Evolutionary conservation across 2,113 vertebrate species (phyloP).

Genomic region (Eolophus roseicapilla): DNA sequence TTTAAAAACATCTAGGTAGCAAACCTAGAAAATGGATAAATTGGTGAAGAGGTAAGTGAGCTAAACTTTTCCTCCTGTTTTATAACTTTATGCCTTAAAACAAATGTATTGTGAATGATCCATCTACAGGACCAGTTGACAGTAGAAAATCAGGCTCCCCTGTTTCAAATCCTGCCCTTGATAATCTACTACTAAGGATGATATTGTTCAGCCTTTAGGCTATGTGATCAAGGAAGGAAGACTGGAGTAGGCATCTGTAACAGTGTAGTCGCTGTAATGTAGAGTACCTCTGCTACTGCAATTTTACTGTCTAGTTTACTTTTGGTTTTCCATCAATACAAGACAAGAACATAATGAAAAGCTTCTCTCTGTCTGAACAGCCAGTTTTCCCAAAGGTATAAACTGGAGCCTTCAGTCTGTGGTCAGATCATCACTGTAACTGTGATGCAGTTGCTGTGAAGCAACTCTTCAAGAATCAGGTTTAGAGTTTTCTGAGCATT

Average conservation of each 20-base stretch:
- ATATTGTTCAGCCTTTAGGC: background rate
- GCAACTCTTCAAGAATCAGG: background rate
- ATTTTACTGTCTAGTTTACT: background rate
- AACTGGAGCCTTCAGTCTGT: background rate
- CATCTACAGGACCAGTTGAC: background rate
- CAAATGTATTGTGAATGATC: background rate
- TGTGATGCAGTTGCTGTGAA: background rate
- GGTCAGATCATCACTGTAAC: background rate
- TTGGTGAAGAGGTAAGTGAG: background rate
- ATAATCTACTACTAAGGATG: background rate
- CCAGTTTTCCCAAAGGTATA: background rate
- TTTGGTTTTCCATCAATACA: background rate
- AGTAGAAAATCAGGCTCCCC: background rate
- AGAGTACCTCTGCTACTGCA: background rate
- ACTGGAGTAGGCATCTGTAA: background rate
- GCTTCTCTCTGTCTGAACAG: background rate
- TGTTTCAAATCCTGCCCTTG: background rate
- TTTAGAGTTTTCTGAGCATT: background rate
- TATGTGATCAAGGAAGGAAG: background rate
- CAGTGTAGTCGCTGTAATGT: accelerated
- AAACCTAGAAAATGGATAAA: background rate
- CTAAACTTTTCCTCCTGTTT: background rate
- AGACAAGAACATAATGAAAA: background rate
- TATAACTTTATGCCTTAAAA: background rate
- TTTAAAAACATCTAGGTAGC: background rate